Conservation (phyloP, 2,113 vertebrate genomes). For the Gymnorhina tibicen region DNA sequence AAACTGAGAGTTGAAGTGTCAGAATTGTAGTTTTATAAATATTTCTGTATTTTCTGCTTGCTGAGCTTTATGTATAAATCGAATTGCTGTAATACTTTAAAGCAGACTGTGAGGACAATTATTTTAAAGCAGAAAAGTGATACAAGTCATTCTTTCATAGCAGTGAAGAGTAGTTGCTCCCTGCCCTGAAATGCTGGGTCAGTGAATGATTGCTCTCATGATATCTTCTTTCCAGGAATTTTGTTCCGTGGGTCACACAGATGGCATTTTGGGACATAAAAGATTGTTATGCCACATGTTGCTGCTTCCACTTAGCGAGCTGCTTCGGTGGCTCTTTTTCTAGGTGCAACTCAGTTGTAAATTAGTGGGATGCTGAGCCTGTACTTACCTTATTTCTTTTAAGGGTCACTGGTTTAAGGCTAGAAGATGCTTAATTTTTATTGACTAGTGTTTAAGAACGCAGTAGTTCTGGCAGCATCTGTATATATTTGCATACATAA, state of each 20-base stretch:
- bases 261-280: neutral
- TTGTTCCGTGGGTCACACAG: neutral
- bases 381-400: neutral
- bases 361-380: neutral
- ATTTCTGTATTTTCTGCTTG: conserved; percentile 23
- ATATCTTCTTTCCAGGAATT: neutral
- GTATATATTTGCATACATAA: neutral
- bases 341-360: neutral
- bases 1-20: neutral
- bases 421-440: conserved; percentile 2
- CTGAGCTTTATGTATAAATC: neutral
- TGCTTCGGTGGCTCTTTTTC: neutral
- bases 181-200: neutral
- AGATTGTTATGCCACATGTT: neutral
- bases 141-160: neutral
- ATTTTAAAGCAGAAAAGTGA: conserved; percentile 38
- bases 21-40: conserved; percentile 14
- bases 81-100: neutral
- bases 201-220: neutral
- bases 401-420: neutral
- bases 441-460: neutral
- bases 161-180: neutral
- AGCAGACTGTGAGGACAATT: neutral
- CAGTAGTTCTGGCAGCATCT: neutral
- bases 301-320: neutral